These are phyloP conservation scores for Parazoanthus swiftii DNA, from an alignment of 92 coral and sea anemone genomes.

Conservation along the genomic window DNA sequence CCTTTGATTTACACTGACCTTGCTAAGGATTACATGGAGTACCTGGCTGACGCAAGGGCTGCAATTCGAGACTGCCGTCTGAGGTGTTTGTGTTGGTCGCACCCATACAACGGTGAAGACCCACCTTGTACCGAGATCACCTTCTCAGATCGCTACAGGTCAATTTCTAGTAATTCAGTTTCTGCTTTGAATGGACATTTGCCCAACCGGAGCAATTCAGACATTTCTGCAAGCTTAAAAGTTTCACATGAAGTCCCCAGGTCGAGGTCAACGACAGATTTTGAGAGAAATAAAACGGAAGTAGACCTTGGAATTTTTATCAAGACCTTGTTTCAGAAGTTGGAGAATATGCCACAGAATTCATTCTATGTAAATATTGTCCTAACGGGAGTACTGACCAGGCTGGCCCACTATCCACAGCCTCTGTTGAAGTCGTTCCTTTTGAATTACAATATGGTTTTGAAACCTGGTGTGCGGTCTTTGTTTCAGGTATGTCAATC, in stretches of 20 bases:
- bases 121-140: conserved; percentile 58
- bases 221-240: neutral
- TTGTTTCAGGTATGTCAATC: conserved; percentile 79
- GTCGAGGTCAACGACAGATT: conserved; percentile 63
- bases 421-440: conserved; percentile 93
- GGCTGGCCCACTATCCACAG: conserved; percentile 89
- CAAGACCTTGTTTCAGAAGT: conserved; percentile 77
- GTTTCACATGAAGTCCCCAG: conserved; percentile 45
- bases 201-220: conserved; percentile 38
- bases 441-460: conserved; percentile 93
- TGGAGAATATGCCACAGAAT: conserved; percentile 94
- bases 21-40: conserved; percentile 86
- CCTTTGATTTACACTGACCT: conserved; percentile 49
- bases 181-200: conserved; percentile 36
- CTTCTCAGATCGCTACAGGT: conserved; percentile 45
- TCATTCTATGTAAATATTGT: conserved; percentile 91
- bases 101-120: conserved; percentile 88
- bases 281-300: conserved; percentile 53
- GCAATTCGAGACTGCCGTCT: conserved; percentile 76
- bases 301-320: conserved; percentile 77
- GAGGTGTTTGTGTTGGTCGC: conserved; percentile 93
- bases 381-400: conserved; percentile 85
- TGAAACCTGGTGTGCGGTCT: conserved; percentile 96
- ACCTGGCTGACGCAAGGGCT: conserved; percentile 85
- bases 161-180: conserved; percentile 26